phyloP scores from a whole-genome alignment of 2,888 invertebrate genomes.

The Lasioglossum pauxillum region DNA sequence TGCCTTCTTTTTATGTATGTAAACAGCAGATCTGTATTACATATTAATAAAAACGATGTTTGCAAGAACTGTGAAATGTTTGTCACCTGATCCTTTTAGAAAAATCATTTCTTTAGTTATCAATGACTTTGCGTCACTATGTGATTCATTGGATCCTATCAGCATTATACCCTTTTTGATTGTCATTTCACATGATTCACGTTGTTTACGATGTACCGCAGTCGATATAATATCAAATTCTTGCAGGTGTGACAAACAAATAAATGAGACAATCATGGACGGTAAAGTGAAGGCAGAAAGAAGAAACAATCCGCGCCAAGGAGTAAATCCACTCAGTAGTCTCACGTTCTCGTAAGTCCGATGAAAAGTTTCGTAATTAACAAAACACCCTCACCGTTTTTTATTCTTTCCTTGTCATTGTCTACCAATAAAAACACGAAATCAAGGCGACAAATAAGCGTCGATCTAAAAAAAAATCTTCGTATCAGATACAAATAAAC shows the following conservation, averaged over 20 bases:
- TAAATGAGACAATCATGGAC: conserved; percentile 75
- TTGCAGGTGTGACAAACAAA: conserved; percentile 35
- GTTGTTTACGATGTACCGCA: not conserved
- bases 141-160: not conserved
- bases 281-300: conserved; percentile 77
- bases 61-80: not conserved
- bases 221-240: not conserved
- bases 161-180: not conserved
- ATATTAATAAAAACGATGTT: not conserved
- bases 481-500: conserved; percentile 40
- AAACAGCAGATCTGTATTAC: not conserved
- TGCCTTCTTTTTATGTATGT: not conserved
- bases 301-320: conserved; percentile 85
- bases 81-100: not conserved
- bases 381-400: not conserved
- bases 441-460: conserved; percentile 29
- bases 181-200: not conserved
- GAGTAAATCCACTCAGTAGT: conserved; percentile 86
- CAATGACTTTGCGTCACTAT: not conserved
- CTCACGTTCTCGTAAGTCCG: conserved; percentile 86
- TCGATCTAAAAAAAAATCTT: conserved; percentile 1
- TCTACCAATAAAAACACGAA: conserved; percentile 8
- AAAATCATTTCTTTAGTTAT: not conserved
- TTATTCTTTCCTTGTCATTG: not conserved
- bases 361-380: not conserved